Conservation (phyloP, 53 echinoderm and acorn worm genomes). For the Arbacia lixula region DNA sequence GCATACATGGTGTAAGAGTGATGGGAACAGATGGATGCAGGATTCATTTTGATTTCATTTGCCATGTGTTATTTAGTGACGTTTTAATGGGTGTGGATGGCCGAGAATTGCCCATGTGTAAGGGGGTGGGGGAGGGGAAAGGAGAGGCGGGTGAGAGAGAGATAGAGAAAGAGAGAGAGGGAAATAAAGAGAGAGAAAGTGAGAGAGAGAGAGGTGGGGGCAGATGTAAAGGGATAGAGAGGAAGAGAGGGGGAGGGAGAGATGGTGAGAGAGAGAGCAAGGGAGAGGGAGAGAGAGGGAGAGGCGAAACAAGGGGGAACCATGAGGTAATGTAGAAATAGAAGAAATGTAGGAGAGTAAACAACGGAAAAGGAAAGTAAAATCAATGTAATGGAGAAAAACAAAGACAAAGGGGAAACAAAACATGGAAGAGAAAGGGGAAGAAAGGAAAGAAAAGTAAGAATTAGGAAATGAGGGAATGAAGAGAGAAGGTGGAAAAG, state of each 20-base stretch:
- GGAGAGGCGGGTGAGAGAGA: not conserved
- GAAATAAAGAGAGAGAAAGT: not conserved
- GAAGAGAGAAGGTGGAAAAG: not conserved
- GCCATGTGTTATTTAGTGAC: too few species aligned
- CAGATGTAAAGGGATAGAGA: not conserved
- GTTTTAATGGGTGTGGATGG: too few species aligned
- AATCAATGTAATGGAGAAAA: not conserved
- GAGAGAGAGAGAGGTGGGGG: not conserved
- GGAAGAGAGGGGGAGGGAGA: not conserved
- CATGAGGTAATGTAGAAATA: not conserved
- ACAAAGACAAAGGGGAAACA: not conserved
- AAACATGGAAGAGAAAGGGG: not conserved
- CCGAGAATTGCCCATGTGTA: not conserved
- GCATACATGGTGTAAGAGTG: too few species aligned
- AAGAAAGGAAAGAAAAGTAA: not conserved
- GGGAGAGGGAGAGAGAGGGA: not conserved
- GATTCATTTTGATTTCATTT: too few species aligned
- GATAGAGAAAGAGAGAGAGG: not conserved
- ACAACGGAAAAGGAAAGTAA: not conserved
- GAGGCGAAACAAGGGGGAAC: not conserved
- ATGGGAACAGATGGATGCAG: too few species aligned
- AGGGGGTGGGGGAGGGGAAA: not conserved
- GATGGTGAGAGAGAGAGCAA: not conserved
- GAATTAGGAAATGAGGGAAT: not conserved
- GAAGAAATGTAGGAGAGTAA: not conserved